Evolutionary conservation across 2,888 invertebrate genomes (phyloP).

Genomic region (Pseudeuparius sepicola): DNA sequence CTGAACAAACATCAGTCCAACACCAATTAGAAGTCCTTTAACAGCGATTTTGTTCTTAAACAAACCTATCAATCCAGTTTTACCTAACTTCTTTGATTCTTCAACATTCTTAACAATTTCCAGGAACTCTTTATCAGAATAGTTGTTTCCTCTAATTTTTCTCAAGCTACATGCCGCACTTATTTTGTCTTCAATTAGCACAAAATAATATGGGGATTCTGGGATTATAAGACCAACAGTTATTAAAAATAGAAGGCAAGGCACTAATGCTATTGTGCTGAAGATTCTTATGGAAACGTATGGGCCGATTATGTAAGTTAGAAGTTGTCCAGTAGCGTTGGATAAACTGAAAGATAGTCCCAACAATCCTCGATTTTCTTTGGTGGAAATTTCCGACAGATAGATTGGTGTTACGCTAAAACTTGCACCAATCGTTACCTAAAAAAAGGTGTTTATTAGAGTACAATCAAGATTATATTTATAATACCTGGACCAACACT

Average conservation of each 20-base stretch:
- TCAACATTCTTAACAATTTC: conserved; percentile 17
- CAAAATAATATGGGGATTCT: conserved; percentile 23
- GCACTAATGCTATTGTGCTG: conserved; percentile 18
- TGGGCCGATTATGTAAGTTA: conserved; percentile 22
- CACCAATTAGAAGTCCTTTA: no score
- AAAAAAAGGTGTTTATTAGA: no score
- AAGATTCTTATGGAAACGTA: conserved; percentile 20
- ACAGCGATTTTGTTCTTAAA: neutral
- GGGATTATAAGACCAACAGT: conserved; percentile 21
- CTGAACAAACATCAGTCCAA: no score
- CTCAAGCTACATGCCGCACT: conserved; percentile 56
- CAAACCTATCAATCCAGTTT: neutral
- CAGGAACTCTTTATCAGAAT: conserved; percentile 18
- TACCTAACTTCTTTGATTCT: conserved; percentile 10
- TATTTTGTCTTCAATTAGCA: conserved; percentile 32
- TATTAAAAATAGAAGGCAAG: conserved; percentile 20
- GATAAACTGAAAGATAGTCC: conserved; percentile 19
- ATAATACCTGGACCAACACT: no score
- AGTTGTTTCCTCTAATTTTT: conserved; percentile 38
- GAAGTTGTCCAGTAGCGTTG: conserved; percentile 16
- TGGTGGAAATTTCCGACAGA: conserved; percentile 74
- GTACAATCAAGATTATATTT: no score
- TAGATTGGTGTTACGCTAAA: conserved; percentile 73
- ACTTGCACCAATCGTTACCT: conserved; percentile 50
- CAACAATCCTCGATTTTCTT: conserved; percentile 54